Evolutionary conservation across 2,888 invertebrate species (phyloP).

Genomic region (Luperina nickerlii): DNA sequence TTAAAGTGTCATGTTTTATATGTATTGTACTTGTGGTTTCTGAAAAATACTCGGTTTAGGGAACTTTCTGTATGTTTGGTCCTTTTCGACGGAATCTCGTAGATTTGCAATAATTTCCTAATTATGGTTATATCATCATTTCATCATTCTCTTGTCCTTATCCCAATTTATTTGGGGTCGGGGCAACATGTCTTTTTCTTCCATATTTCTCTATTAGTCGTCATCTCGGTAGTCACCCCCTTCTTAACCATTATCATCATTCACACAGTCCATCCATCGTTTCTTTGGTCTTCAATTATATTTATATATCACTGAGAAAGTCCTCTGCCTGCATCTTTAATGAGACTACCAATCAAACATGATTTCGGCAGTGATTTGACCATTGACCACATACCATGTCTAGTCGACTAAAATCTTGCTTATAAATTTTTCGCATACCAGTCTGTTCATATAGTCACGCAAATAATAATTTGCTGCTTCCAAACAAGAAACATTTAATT

Average conservation of each 20-base stretch:
- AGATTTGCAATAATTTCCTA: background rate
- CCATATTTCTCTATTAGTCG: background rate
- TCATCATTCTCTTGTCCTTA: background rate
- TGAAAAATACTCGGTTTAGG: background rate
- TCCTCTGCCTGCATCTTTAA: background rate
- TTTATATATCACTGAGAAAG: background rate
- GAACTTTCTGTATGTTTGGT: background rate
- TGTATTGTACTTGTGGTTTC: constrained; percentile 21
- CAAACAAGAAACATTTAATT: constrained; percentile 37
- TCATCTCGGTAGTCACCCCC: background rate
- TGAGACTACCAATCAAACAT: background rate
- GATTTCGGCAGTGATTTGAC: background rate
- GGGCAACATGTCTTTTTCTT: background rate
- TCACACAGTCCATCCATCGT: background rate
- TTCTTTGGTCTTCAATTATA: background rate
- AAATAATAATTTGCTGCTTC: constrained; percentile 44
- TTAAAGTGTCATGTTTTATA: constrained; percentile 36
- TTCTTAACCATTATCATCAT: background rate
- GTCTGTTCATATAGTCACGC: constrained; percentile 1
- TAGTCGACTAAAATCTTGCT: background rate
- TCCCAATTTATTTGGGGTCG: background rate
- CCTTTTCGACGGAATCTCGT: background rate
- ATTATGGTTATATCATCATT: background rate
- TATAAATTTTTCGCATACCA: background rate
- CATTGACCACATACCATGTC: background rate